phyloP scores from a whole-genome alignment of 1,140 invertebrate genomes.

The Drosophila suzukii region DNA sequence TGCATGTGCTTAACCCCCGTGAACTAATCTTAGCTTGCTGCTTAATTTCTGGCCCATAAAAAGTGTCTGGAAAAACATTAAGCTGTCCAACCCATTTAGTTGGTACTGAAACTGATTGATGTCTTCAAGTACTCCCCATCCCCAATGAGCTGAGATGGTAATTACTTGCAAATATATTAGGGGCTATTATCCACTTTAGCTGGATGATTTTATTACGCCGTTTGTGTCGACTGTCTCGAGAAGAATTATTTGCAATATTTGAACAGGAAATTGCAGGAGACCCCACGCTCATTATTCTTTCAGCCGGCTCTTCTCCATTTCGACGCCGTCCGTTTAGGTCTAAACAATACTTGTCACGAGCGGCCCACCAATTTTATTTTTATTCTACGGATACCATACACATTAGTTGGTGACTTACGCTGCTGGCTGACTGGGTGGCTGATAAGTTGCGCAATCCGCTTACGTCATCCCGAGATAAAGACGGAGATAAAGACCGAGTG shows the following conservation, averaged over 20 bases:
- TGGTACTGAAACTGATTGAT: background rate
- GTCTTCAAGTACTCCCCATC: background rate
- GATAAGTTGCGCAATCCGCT: conserved; percentile 40
- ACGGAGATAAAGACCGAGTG: background rate
- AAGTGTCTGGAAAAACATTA: background rate
- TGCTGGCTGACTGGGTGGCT: conserved; percentile 12
- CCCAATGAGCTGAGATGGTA: background rate
- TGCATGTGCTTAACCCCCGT: background rate
- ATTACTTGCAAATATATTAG: conserved; percentile 5
- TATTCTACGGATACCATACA: conserved; percentile 3
- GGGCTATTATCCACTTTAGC: conserved; percentile 5
- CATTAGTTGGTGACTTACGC: conserved; percentile 5
- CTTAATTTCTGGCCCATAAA: background rate
- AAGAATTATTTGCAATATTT: background rate
- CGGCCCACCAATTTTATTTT: conserved; percentile 10
- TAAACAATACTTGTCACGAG: conserved; percentile 24
- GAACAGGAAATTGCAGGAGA: background rate
- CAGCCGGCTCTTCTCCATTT: conserved; percentile 1
- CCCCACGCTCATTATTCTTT: background rate
- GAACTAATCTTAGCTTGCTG: background rate
- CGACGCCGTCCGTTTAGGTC: background rate
- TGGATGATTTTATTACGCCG: background rate
- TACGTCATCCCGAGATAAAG: conserved; percentile 20
- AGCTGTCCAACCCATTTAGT: background rate
- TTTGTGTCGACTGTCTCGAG: background rate